phyloP scores from a whole-genome alignment of 2,797 vertebrate genomes.

The Brachymystax lenok region DNA sequence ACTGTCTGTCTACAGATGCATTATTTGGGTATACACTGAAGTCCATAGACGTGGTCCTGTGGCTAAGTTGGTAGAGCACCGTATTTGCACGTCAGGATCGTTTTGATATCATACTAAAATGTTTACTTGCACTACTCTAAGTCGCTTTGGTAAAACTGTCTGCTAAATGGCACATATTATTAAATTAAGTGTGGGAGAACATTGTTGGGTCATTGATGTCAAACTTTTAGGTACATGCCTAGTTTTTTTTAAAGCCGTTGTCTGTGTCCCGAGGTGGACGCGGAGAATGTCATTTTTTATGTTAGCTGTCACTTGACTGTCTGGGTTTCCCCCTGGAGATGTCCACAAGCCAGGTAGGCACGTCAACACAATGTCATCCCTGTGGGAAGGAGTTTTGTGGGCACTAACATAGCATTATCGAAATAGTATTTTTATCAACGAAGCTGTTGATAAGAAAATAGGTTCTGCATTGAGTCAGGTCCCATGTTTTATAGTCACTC shows the following conservation, averaged over 20 bases:
- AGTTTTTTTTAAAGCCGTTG: conserved; percentile 20
- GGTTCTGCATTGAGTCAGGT: conserved; percentile 45
- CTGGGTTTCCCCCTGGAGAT: conserved; percentile 15
- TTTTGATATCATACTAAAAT: background rate
- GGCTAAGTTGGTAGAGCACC: background rate
- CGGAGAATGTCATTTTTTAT: conserved; percentile 31
- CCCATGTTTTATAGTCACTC: conserved; percentile 37
- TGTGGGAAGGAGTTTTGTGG: conserved; percentile 45
- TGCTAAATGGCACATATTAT: background rate
- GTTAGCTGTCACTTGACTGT: conserved; percentile 49
- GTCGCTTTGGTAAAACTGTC: background rate
- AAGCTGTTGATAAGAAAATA: conserved; percentile 39
- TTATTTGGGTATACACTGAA: background rate
- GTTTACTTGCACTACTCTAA: background rate
- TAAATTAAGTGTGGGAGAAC: conserved; percentile 18
- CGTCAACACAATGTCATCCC: conserved; percentile 45
- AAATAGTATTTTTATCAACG: conserved; percentile 20
- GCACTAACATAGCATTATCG: conserved; percentile 45
- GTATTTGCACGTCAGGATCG: background rate
- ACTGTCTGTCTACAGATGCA: background rate
- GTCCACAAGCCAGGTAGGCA: conserved; percentile 33
- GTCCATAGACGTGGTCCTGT: background rate
- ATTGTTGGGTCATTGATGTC: conserved; percentile 4
- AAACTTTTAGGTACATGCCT: conserved; percentile 15
- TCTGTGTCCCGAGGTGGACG: conserved; percentile 18